A percentile compares a stretch with the other conserved stretches of the same genome.
phyloP scores from a whole-genome alignment of 1,140 invertebrate genomes.

The Anoplophora glabripennis region DNA sequence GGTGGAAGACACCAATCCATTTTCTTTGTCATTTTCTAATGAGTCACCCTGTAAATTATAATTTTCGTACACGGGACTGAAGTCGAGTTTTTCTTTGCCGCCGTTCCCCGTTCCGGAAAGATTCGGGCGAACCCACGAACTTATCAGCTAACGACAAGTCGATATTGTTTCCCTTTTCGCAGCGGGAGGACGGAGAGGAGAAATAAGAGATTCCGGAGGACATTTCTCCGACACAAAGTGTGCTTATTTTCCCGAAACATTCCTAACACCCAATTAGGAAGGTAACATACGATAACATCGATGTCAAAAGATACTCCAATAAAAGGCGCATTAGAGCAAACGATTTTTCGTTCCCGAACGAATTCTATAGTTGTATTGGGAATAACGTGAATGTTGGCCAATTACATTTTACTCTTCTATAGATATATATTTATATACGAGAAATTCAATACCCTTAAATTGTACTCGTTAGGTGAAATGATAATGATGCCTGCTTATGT shows the following conservation, averaged over 20 bases:
- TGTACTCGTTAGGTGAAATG: not conserved
- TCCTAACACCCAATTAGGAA: slow-evolving; percentile 9
- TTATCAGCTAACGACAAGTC: too few relatives aligned
- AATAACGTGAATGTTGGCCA: slow-evolving; percentile 9
- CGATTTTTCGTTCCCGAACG: slow-evolving; percentile 4
- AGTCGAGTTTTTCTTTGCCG: too few relatives aligned
- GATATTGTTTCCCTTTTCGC: too few relatives aligned
- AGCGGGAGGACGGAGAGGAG: too few relatives aligned
- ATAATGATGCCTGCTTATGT: not conserved
- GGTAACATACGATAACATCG: slow-evolving; percentile 16
- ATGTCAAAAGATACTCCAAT: slow-evolving; percentile 12
- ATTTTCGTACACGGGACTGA: too few relatives aligned
- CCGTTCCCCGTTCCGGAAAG: too few relatives aligned
- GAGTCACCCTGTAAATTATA: too few relatives aligned
- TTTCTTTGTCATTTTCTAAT: too few relatives aligned
- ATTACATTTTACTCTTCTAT: slow-evolving; percentile 9
- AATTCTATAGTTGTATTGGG: not conserved
- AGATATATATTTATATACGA: slow-evolving; percentile 1
- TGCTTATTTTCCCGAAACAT: slow-evolving; percentile 6
- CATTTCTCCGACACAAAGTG: not conserved
- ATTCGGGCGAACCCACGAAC: not conserved
- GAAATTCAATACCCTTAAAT: not conserved
- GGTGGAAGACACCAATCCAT: too few relatives aligned
- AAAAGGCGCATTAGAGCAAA: slow-evolving; percentile 13
- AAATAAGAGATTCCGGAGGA: too few relatives aligned